phyloP scores from a whole-genome alignment of 1,140 invertebrate species.

The Macrostomum lignano region DNA sequence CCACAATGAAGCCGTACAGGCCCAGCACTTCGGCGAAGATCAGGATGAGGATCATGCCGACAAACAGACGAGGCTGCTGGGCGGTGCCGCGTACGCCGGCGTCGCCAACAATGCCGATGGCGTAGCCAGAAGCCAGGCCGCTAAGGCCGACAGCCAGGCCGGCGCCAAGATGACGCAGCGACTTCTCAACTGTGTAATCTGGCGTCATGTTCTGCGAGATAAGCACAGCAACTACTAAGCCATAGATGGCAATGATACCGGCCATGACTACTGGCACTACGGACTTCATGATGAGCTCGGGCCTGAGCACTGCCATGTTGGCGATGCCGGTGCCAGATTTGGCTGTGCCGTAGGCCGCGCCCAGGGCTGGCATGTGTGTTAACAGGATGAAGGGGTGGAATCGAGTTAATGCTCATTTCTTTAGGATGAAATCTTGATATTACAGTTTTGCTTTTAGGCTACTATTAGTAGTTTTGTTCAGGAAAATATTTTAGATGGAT shows the following conservation, averaged over 20 bases:
- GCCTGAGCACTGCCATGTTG: constrained; percentile 96
- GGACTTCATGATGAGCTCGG: constrained; percentile 97
- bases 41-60: constrained; percentile 98
- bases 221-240: constrained; percentile 85
- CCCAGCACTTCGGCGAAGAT: constrained; percentile 99
- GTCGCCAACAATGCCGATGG: constrained; percentile 92
- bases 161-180: constrained; percentile 74
- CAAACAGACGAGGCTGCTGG: constrained; percentile 86
- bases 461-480: too few species aligned
- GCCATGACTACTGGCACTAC: constrained; percentile 99
- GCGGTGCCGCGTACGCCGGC: constrained; percentile 89
- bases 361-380: too few species aligned
- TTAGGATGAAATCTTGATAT: too few species aligned
- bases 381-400: too few species aligned
- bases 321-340: constrained; percentile 97
- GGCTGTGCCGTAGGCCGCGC: constrained; percentile 94
- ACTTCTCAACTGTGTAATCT: constrained; percentile 4
- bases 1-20: constrained; percentile 95
- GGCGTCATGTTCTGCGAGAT: constrained; percentile 42
- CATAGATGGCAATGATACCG: constrained; percentile 99
- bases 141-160: constrained; percentile 84
- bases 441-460: too few species aligned
- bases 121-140: constrained; percentile 82
- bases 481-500: too few species aligned
- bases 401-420: too few species aligned